phyloP scores from a whole-genome alignment of 2,113 vertebrate species.

The Leucosticte australis region DNA sequence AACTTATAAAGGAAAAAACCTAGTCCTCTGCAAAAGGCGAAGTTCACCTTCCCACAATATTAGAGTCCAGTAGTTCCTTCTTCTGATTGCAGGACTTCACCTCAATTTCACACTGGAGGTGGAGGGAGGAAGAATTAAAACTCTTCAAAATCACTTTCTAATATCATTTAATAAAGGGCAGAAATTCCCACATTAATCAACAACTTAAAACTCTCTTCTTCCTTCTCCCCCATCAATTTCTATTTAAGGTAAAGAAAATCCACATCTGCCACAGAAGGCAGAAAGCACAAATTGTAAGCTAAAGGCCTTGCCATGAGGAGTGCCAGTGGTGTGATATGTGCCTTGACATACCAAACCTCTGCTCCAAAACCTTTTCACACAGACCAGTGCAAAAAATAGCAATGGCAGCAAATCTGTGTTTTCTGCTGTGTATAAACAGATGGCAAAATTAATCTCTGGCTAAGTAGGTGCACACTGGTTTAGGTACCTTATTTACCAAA shows the following conservation, averaged over 20 bases:
- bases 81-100: not conserved
- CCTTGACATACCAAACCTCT: not conserved
- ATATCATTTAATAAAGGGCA: not conserved
- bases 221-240: not conserved
- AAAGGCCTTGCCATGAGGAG: not conserved
- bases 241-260: not conserved
- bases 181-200: not conserved
- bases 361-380: not conserved
- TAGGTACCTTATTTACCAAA: not conserved
- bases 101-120: not conserved
- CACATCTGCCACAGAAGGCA: not conserved
- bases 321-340: fast-evolving
- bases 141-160: not conserved
- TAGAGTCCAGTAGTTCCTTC: not conserved
- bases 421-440: not conserved
- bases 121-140: not conserved
- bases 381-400: not conserved
- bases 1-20: not conserved
- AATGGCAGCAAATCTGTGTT: not conserved
- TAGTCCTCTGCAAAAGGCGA: not conserved
- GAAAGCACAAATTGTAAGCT: not conserved
- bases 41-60: not conserved
- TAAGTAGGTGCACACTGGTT: not conserved
- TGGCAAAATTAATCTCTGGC: not conserved
- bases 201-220: not conserved